Conservation (phyloP, 1,140 invertebrate species). For the Parasteatoda tepidariorum region DNA sequence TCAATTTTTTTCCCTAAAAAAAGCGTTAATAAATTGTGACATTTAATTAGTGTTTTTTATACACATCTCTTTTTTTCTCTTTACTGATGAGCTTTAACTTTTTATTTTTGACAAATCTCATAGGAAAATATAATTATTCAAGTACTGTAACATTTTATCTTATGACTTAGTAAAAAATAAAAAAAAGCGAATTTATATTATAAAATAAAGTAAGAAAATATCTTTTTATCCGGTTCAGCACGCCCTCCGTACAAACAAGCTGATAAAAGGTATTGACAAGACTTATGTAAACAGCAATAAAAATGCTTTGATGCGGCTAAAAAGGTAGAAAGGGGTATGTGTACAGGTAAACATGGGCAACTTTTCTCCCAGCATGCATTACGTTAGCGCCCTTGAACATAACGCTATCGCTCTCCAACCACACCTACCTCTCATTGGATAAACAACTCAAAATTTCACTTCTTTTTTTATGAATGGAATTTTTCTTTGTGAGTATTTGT, state of each 20-base stretch:
- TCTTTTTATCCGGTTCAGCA: slow-evolving; percentile 35
- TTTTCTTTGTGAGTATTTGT: slow-evolving; percentile 40
- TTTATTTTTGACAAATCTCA: too few species aligned
- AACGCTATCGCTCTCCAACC: slow-evolving; percentile 40
- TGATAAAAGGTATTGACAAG: slow-evolving; percentile 60
- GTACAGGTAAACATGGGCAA: slow-evolving; percentile 58
- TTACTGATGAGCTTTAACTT: too few species aligned
- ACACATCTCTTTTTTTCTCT: too few species aligned
- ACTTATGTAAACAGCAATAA: slow-evolving; percentile 60
- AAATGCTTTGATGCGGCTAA: slow-evolving; percentile 6
- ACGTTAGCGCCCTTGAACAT: slow-evolving; percentile 46
- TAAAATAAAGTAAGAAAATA: slow-evolving; percentile 23
- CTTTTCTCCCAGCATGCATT: slow-evolving; percentile 51
- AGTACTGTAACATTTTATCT: too few species aligned
- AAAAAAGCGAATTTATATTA: too few species aligned
- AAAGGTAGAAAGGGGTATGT: slow-evolving; percentile 50
- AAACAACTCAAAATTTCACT: slow-evolving; percentile 60
- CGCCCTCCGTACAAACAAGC: slow-evolving; percentile 52
- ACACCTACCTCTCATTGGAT: slow-evolving; percentile 59
- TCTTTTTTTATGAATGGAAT: slow-evolving; percentile 56
- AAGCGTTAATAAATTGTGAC: too few species aligned
- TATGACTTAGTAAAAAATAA: too few species aligned
- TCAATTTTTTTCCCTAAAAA: too few species aligned
- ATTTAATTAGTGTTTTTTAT: too few species aligned
- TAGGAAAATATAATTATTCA: too few species aligned